Percentiles rank a stretch among this genome's conserved stretches.
phyloP scores from a whole-genome alignment of 2,113 vertebrate genomes.

The Numida meleagris region DNA sequence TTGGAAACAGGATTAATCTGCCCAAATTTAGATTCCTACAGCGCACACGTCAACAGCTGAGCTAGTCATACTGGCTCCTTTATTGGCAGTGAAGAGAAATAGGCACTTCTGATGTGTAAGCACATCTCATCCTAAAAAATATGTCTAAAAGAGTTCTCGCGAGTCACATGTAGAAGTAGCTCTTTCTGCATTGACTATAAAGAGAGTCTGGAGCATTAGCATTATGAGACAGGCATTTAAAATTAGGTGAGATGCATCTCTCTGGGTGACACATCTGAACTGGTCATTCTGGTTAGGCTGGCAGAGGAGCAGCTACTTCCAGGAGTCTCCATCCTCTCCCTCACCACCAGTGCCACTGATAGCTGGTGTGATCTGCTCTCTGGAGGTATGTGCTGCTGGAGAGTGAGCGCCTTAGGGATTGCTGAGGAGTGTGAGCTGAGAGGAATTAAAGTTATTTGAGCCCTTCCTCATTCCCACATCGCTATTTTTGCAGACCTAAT shows the following conservation, averaged over 20 bases:
- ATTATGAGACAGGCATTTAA: not conserved
- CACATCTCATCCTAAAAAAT: constrained; percentile 55
- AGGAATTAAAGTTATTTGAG: not conserved
- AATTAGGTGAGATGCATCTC: not conserved
- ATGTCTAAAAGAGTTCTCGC: constrained; percentile 16
- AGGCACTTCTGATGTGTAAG: constrained; percentile 65
- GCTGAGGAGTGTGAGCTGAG: not conserved
- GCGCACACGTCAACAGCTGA: constrained; percentile 63
- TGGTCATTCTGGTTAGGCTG: not conserved
- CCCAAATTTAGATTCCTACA: constrained; percentile 67
- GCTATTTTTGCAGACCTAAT: not conserved
- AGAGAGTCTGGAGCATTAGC: not conserved
- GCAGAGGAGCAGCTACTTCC: not conserved
- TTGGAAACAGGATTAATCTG: constrained; percentile 58
- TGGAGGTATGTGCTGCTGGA: not conserved
- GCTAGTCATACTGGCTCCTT: constrained; percentile 60
- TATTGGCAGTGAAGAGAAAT: constrained; percentile 54
- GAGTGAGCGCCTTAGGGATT: not conserved
- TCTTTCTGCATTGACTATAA: not conserved
- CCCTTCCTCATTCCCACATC: not conserved
- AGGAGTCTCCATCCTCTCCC: not conserved
- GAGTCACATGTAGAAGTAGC: not conserved
- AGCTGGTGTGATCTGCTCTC: not conserved
- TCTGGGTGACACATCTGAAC: not conserved
- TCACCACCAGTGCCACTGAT: not conserved